These are phyloP conservation scores for Chinchilla lanigera DNA, from an alignment of 2,113 vertebrate species.

Conservation along the genomic window DNA sequence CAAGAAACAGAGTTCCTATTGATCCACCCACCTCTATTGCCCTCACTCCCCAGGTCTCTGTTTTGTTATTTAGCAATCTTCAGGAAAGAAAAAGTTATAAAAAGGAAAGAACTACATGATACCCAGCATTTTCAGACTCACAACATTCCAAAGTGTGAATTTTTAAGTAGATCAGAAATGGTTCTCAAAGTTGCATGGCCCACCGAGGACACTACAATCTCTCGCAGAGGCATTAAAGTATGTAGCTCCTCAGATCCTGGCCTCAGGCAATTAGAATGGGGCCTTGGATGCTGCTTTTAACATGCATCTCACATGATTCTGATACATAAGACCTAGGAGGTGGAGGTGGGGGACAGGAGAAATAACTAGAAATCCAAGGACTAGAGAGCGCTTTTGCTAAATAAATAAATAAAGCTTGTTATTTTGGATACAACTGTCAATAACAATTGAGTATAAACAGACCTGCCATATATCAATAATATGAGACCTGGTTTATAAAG, in stretches of 20 bases:
- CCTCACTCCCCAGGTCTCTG: neutral
- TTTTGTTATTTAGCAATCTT: constrained; percentile 54
- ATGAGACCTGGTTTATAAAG: neutral
- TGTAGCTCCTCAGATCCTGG: neutral
- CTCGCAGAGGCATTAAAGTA: neutral
- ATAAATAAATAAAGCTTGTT: neutral
- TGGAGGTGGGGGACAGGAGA: rapidly evolving
- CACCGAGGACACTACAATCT: neutral
- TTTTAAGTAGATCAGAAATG: neutral
- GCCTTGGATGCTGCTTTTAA: neutral
- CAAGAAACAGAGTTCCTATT: constrained; percentile 51
- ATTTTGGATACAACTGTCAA: neutral
- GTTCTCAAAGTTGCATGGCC: neutral
- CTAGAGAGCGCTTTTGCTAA: neutral
- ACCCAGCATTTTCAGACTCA: neutral
- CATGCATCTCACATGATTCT: neutral
- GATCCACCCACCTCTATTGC: constrained; percentile 40
- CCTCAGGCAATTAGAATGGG: neutral
- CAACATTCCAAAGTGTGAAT: neutral
- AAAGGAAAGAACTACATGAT: neutral
- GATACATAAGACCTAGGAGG: neutral
- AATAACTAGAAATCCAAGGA: neutral
- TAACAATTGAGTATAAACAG: neutral
- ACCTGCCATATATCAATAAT: neutral
- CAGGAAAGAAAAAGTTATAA: neutral